Evolutionary conservation across 1,140 invertebrate genomes (phyloP).

Genomic region (Glomeris maerens): DNA sequence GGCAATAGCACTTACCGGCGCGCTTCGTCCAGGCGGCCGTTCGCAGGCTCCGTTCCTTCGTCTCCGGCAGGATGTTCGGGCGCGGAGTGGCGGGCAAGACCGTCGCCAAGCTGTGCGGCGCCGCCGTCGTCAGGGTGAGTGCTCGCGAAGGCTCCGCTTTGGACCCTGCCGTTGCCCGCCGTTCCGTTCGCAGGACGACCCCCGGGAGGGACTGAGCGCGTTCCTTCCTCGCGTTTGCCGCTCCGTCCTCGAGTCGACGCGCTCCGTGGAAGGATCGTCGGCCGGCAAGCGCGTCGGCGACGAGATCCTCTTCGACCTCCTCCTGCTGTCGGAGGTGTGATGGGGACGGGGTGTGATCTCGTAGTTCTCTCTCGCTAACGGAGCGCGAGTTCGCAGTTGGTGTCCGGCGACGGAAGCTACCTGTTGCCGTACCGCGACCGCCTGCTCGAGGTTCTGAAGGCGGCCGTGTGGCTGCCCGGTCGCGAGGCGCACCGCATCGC

Average conservation of each 20-base stretch:
- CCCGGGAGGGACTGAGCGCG: slow-evolving; percentile 48
- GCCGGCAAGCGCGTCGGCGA: slow-evolving; percentile 37
- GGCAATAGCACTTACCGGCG: slow-evolving; percentile 10
- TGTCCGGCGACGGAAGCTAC: slow-evolving; percentile 43
- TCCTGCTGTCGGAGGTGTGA: slow-evolving; percentile 53
- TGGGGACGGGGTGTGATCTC: slow-evolving; percentile 17
- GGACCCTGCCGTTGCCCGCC: neutral
- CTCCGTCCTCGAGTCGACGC: neutral
- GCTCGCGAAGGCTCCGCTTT: neutral
- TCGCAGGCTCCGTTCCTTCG: slow-evolving; percentile 55
- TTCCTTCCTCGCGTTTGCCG: slow-evolving; percentile 53
- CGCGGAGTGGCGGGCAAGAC: slow-evolving; percentile 64
- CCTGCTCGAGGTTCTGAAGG: slow-evolving; percentile 44
- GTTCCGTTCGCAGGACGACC: slow-evolving; percentile 34
- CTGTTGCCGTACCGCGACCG: slow-evolving; percentile 45
- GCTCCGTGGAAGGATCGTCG: neutral
- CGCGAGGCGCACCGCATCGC: slow-evolving; percentile 43
- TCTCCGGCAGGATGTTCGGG: slow-evolving; percentile 58
- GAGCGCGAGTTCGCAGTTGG: slow-evolving; percentile 27
- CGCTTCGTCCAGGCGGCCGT: slow-evolving; percentile 47
- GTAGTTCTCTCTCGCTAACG: slow-evolving; percentile 12
- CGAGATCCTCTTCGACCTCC: slow-evolving; percentile 60
- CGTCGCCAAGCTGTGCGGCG: slow-evolving; percentile 49
- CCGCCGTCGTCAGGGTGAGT: slow-evolving; percentile 49
- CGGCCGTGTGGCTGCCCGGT: slow-evolving; percentile 44